phyloP scores from a whole-genome alignment of 2,797 vertebrate genomes.

The Spinus olivaceus region DNA sequence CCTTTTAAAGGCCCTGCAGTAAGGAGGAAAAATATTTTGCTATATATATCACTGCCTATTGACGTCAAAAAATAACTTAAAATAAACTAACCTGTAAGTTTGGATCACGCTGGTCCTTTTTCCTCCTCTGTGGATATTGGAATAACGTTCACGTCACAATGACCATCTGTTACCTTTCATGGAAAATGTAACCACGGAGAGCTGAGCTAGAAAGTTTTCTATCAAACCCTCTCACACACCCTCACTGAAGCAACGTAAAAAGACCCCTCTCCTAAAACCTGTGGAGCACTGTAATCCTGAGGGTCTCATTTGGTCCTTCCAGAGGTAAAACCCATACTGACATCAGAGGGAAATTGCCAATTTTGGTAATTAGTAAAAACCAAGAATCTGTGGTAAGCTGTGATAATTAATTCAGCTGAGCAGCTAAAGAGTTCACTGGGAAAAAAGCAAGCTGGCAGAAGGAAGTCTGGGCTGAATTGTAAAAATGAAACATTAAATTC shows the following conservation, averaged over 20 bases:
- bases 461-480: neutral
- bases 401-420: neutral
- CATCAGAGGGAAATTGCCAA: neutral
- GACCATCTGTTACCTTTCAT: conserved; percentile 55
- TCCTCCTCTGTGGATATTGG: conserved; percentile 35
- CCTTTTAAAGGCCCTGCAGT: conserved; percentile 52
- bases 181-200: conserved; percentile 31
- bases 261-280: neutral
- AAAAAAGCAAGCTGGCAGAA: neutral
- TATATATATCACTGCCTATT: conserved; percentile 57
- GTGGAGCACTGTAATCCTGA: neutral
- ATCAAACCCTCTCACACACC: neutral
- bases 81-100: conserved; percentile 64
- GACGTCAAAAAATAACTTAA: conserved; percentile 59
- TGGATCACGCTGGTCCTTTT: neutral
- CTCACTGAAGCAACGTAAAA: neutral
- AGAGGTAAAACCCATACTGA: neutral
- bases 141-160: conserved; percentile 42
- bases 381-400: neutral
- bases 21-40: conserved; percentile 65
- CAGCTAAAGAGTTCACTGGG: neutral
- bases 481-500: neutral
- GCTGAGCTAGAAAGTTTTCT: conserved; percentile 24
- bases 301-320: neutral
- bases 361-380: conserved; percentile 15